A percentile compares a stretch with the other conserved stretches of the same genome.
These are phyloP conservation scores for Atherinosoma microstoma DNA, from an alignment of 2,797 vertebrate genomes.

Conservation along the genomic window DNA sequence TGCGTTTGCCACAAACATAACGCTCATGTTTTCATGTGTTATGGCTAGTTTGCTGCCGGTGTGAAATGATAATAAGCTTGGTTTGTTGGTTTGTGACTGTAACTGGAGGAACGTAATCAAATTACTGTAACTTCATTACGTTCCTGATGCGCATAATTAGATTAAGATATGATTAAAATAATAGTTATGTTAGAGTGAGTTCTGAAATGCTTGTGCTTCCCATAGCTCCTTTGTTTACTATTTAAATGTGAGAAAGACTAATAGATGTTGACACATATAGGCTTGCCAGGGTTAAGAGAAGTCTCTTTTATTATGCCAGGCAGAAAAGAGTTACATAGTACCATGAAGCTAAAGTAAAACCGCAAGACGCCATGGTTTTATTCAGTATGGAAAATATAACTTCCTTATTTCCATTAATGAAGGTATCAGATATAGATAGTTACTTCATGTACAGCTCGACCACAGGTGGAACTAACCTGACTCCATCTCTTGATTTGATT, in stretches of 20 bases:
- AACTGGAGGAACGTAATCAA: constrained; percentile 18
- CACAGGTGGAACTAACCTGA: background rate
- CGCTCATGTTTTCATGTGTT: constrained; percentile 11
- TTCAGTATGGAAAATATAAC: background rate
- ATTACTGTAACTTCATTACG: constrained; percentile 5
- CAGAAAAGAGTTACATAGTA: background rate
- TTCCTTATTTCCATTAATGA: constrained; percentile 3
- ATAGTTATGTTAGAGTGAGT: background rate
- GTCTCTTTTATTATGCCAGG: too few species aligned
- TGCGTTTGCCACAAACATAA: background rate
- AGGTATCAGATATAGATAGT: background rate
- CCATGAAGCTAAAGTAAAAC: background rate
- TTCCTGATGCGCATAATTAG: background rate
- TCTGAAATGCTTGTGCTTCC: background rate
- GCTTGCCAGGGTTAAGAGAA: too few species aligned
- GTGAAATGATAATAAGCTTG: background rate
- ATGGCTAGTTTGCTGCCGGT: constrained; percentile 8
- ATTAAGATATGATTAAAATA: background rate
- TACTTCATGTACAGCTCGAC: background rate
- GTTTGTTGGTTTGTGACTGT: constrained; percentile 13
- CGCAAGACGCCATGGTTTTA: too few species aligned
- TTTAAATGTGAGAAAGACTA: background rate
- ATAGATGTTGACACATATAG: too few species aligned
- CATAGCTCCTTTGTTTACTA: background rate
- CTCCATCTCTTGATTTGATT: background rate